Conservation (phyloP, 2,888 invertebrate genomes). For the Hemicrepidius hirtus region DNA sequence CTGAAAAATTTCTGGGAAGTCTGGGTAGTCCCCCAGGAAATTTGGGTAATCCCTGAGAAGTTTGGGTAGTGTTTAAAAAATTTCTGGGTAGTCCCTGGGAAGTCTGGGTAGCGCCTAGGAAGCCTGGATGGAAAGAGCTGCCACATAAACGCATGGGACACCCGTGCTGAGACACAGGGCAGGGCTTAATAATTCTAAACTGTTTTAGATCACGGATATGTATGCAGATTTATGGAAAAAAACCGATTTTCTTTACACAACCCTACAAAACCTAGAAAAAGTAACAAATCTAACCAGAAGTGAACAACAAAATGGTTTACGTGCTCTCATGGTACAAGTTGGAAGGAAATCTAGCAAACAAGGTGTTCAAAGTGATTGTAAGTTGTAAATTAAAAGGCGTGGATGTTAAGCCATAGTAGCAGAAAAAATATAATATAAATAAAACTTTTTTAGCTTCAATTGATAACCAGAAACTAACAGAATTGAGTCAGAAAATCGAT, state of each 20-base stretch:
- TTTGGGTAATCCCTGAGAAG: no score
- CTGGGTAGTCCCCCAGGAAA: no score
- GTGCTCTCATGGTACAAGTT: constrained; percentile 66
- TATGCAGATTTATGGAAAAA: constrained; percentile 79
- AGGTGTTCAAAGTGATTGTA: constrained; percentile 58
- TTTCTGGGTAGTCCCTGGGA: no score
- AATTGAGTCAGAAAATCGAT: constrained; percentile 67
- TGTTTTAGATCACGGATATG: constrained; percentile 76
- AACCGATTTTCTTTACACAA: constrained; percentile 71
- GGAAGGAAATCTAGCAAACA: constrained; percentile 59
- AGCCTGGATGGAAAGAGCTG: no score
- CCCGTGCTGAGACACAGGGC: no score
- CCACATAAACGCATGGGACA: no score
- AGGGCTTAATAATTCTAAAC: no score
- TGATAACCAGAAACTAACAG: constrained; percentile 49
- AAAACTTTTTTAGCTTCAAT: constrained; percentile 40
- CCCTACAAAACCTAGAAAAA: constrained; percentile 58
- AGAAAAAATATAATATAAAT: constrained; percentile 6
- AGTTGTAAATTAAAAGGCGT: no score
- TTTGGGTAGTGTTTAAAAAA: no score
- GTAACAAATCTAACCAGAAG: constrained; percentile 62
- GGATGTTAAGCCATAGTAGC: no score
- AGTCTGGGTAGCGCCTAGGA: no score
- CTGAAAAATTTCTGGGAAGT: no score
- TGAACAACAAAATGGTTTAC: constrained; percentile 67